A percentile compares a stretch with the other conserved stretches of the same genome.
Evolutionary conservation across 2,888 invertebrate genomes (phyloP).

Genomic region (Pandemis cinnamomeana): DNA sequence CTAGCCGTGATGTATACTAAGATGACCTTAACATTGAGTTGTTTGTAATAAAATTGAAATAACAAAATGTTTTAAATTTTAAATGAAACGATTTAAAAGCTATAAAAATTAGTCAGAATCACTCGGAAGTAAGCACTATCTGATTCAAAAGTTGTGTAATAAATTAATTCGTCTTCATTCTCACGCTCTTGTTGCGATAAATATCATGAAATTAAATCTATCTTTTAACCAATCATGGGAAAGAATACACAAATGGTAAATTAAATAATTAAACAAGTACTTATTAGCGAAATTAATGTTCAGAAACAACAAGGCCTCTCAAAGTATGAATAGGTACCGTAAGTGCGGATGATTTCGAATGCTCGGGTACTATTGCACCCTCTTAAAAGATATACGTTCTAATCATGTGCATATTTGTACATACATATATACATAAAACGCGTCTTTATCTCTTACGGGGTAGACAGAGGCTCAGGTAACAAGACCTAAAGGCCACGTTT

Average conservation of each 20-base stretch:
- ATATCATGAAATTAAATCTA: slow-evolving; percentile 5
- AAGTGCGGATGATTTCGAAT: no score
- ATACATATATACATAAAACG: no score
- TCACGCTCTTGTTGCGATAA: slow-evolving; percentile 9
- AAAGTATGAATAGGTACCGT: not conserved
- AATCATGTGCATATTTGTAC: no score
- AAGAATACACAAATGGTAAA: not conserved
- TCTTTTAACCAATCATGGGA: slow-evolving; percentile 7
- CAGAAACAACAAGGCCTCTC: not conserved
- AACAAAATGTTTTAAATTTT: slow-evolving; percentile 30
- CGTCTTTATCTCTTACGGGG: no score
- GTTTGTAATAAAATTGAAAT: slow-evolving; percentile 23
- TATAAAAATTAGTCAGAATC: slow-evolving; percentile 21
- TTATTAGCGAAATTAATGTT: not conserved
- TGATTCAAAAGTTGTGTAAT: slow-evolving; percentile 12
- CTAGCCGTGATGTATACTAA: not conserved
- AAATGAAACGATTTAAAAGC: slow-evolving; percentile 17
- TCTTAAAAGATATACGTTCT: no score
- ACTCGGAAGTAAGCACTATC: slow-evolving; percentile 6
- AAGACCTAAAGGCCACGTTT: no score
- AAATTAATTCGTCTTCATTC: slow-evolving; percentile 21
- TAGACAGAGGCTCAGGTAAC: no score
- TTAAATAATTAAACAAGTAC: not conserved
- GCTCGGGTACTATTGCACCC: no score
- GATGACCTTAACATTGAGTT: slow-evolving; percentile 30